Percentiles rank a stretch among this genome's conserved stretches.
These are phyloP conservation scores for Ceyx melanurus DNA, from an alignment of 2,113 vertebrate genomes.

Conservation along the genomic window DNA sequence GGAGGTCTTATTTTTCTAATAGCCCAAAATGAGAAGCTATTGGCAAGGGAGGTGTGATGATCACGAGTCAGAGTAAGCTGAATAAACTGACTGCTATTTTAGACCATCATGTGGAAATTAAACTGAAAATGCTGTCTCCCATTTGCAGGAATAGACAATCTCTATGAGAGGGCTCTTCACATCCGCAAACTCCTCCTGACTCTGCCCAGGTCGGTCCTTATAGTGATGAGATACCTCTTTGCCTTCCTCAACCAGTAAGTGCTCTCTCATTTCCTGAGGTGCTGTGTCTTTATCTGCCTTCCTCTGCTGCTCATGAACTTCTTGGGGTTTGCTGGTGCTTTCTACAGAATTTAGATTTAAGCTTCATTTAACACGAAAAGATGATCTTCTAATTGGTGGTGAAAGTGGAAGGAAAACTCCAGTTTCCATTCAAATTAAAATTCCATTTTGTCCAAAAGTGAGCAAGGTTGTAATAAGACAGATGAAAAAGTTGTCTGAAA, in stretches of 20 bases:
- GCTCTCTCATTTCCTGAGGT: not conserved
- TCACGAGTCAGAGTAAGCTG: not conserved
- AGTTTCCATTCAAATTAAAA: not conserved
- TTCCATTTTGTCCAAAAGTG: constrained; percentile 1
- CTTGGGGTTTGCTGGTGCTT: not conserved
- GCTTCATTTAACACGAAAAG: not conserved
- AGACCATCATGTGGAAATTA: not conserved
- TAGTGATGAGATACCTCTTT: constrained; percentile 98
- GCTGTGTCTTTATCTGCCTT: not conserved
- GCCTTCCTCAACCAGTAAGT: constrained; percentile 99
- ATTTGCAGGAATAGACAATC: constrained; percentile 91
- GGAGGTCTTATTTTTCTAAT: not conserved
- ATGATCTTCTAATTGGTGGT: not conserved
- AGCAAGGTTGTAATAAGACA: not conserved
- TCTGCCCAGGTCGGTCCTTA: constrained; percentile 91
- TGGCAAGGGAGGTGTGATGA: not conserved
- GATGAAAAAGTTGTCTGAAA: not conserved
- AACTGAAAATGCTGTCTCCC: constrained; percentile 22
- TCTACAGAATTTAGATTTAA: not conserved
- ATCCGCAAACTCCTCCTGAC: constrained; percentile 95
- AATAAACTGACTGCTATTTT: not conserved
- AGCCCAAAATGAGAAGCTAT: not conserved
- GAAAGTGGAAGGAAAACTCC: not conserved
- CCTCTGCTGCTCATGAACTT: not conserved
- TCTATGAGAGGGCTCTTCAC: constrained; percentile 95